phyloP scores from a whole-genome alignment of 1,140 invertebrate species.

The Sarcophaga bullata region DNA sequence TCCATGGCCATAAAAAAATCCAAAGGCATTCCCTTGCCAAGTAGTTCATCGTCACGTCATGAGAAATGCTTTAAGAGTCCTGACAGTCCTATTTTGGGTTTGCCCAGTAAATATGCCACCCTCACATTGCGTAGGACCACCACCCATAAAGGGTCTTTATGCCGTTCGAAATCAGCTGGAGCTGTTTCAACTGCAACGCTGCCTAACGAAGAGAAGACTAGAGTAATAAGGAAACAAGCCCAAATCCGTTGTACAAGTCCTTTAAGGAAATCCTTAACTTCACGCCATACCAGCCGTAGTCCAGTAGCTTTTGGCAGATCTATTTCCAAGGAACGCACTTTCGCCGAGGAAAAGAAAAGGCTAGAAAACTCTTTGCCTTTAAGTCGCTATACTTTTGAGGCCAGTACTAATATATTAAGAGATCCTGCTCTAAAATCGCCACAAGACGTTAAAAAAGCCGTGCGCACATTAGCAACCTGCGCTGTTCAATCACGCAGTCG shows the following conservation, averaged over 20 bases:
- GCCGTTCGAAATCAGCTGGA: constrained; percentile 59
- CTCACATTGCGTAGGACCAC: constrained; percentile 53
- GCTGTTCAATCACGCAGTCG: constrained; percentile 55
- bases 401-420: constrained; percentile 62
- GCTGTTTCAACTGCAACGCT: constrained; percentile 57
- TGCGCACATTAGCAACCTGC: constrained; percentile 66
- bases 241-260: constrained; percentile 57
- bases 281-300: constrained; percentile 61
- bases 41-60: constrained; percentile 62
- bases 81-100: constrained; percentile 43
- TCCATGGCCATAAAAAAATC: constrained; percentile 66
- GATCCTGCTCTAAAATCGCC: constrained; percentile 70
- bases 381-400: constrained; percentile 57
- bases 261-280: constrained; percentile 47
- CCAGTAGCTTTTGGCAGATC: constrained; percentile 63
- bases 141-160: constrained; percentile 52
- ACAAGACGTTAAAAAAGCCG: constrained; percentile 70
- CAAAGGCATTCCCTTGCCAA: constrained; percentile 45
- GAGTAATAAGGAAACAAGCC: constrained; percentile 49
- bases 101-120: constrained; percentile 49
- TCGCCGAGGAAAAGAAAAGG: constrained; percentile 64
- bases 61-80: constrained; percentile 70
- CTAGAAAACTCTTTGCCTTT: constrained; percentile 58
- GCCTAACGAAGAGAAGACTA: constrained; percentile 48
- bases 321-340: constrained; percentile 64